These are phyloP conservation scores for Chanos chanos DNA, from an alignment of 2,797 vertebrate species.

Conservation along the genomic window DNA sequence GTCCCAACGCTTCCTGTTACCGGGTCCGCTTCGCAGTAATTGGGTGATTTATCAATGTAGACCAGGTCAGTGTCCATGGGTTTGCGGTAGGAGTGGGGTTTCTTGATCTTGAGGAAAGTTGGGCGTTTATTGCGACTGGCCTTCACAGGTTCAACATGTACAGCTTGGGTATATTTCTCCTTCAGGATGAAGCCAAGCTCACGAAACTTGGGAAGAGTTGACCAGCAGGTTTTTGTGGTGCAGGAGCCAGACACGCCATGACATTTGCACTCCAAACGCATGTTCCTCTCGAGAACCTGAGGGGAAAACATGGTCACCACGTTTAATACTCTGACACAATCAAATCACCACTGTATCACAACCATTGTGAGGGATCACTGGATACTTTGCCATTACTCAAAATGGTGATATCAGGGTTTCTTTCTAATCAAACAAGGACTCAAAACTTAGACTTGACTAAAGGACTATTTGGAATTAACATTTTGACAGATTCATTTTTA, in stretches of 20 bases:
- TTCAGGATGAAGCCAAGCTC: conserved; percentile 95
- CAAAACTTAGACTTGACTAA: no score
- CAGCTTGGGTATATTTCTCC: conserved; percentile 90
- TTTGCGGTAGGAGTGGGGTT: conserved; percentile 91
- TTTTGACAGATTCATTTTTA: no score
- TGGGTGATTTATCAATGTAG: conserved; percentile 94
- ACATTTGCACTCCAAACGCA: conserved; percentile 96
- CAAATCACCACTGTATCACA: no score
- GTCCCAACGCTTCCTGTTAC: conserved; percentile 90
- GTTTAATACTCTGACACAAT: background rate
- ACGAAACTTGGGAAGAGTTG: conserved; percentile 93
- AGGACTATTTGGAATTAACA: no score
- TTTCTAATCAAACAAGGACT: no score
- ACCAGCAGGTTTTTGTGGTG: conserved; percentile 98
- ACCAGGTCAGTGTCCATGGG: conserved; percentile 95
- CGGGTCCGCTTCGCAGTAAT: conserved; percentile 92
- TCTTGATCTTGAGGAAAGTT: conserved; percentile 96
- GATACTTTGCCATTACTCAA: no score
- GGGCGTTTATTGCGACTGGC: conserved; percentile 93
- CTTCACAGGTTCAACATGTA: conserved; percentile 91
- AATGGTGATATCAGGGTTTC: no score
- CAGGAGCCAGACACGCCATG: conserved; percentile 96
- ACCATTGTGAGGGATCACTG: no score
- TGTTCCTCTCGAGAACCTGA: conserved; percentile 92
- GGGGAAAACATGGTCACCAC: conserved; percentile 1